Base-by-base conservation (phyloP, 2,888 invertebrate genomes). In the Fissipunctia ypsillon region DNA sequence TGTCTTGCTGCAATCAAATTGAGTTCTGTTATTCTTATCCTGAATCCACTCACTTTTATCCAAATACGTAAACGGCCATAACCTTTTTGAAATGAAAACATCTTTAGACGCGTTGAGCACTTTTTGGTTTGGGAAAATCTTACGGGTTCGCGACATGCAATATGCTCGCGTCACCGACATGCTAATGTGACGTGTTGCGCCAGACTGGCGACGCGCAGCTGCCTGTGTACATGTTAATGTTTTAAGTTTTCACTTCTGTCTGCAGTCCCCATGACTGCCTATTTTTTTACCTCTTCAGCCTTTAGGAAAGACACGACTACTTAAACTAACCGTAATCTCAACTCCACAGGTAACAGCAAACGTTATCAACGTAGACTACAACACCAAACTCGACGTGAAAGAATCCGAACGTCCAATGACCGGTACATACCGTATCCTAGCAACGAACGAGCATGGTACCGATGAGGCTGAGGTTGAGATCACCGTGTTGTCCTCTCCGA, bases 391-490 rank as follows among this genome's bases (percentile, higher is more conserved):
- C 54, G 98, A 97, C 83, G 97, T 99, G 81, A 97, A 97, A 69
- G 98, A 98, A 81, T 96, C 98, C 0, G 94, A 97, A 0, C 97
- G 99, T 41, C 97, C 98, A 83, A 98, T 99, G 94, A 98, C 99
- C 9, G 99, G 99, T 54, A 96, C 98, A 0, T 99, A 99, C 96
- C 98, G 98, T 89, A 98, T 99, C 84, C 96, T 97, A 65, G 99
- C 99, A 2, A 98, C 98, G 66, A 99, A 99, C 95, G 97, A 98
- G 80, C 98, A 99, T 89, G 99, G 99, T 50, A 97, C 97, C 77
- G 99, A 99, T 91, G 98, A 99, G 88, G 99, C 99, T 0, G 98
- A 99, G 43, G 98, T 99, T 16, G 99, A 99, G 95, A 97, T 99
- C 69, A 99, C 99, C 1, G 98, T 99, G n/a, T 91, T 97, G 56